Percentiles rank a stretch among this genome's conserved stretches.
Conservation (phyloP, 2,888 invertebrate species). For the Troilus luridus region DNA sequence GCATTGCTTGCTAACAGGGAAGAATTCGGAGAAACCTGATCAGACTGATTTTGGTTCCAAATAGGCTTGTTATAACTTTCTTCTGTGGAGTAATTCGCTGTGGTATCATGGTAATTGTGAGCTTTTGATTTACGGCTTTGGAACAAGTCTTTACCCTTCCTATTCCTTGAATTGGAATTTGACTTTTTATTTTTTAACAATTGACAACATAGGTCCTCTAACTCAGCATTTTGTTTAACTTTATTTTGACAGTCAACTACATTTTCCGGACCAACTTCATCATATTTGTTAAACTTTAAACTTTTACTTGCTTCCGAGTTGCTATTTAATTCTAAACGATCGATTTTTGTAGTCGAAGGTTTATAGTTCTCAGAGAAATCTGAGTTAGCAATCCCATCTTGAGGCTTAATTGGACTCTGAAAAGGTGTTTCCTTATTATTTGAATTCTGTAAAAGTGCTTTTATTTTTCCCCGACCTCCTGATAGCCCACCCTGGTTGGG, state of each 20-base stretch:
- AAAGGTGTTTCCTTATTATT: background rate
- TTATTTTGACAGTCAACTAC: background rate
- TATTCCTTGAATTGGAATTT: background rate
- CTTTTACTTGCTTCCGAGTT: background rate
- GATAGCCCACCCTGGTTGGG: background rate
- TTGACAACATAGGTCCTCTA: background rate
- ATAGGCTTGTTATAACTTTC: background rate
- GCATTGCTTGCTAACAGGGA: background rate
- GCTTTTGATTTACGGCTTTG: background rate
- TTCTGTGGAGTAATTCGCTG: background rate
- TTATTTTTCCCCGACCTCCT: constrained; percentile 24
- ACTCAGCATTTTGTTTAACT: background rate
- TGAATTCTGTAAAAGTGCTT: background rate
- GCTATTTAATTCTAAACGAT: background rate
- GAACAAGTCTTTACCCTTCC: background rate
- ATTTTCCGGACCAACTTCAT: background rate
- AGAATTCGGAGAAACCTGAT: background rate
- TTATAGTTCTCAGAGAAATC: background rate
- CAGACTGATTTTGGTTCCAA: background rate
- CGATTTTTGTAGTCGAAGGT: background rate
- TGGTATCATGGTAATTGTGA: background rate
- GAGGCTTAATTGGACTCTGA: background rate
- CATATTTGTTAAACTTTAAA: background rate
- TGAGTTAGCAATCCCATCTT: background rate
- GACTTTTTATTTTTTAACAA: background rate